These are phyloP conservation scores for Coelopa frigida DNA, from an alignment of 1,140 invertebrate genomes.

Conservation along the genomic window DNA sequence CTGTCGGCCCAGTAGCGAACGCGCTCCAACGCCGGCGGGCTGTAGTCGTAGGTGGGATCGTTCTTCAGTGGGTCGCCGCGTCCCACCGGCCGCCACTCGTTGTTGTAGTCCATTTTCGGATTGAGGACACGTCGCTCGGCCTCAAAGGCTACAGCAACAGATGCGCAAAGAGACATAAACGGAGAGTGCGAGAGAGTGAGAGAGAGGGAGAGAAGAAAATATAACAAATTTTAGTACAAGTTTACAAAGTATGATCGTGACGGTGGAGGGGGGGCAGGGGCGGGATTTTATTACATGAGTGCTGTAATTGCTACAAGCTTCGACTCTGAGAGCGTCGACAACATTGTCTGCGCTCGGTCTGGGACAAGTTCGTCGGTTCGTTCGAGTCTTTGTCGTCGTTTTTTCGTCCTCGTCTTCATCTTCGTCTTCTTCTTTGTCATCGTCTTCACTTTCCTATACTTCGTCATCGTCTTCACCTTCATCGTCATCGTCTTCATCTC, in stretches of 20 bases:
- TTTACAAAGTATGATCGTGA: background rate
- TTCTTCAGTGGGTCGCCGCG: slow-evolving; percentile 69
- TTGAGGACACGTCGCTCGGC: slow-evolving; percentile 12
- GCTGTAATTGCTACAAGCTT: slow-evolving; percentile 18
- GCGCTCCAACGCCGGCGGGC: slow-evolving; percentile 64
- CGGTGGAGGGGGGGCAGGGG: background rate
- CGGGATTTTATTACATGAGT: slow-evolving; percentile 16
- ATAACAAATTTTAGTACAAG: background rate
- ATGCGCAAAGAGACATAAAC: no score
- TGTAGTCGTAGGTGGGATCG: slow-evolving; percentile 73
- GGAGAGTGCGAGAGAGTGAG: background rate
- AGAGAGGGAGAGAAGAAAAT: slow-evolving; percentile 2
- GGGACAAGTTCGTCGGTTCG: no score
- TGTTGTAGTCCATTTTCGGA: slow-evolving; percentile 40
- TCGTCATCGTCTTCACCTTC: no score
- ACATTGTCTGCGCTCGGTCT: no score
- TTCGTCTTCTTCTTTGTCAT: no score
- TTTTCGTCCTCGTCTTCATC: no score
- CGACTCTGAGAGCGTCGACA: no score
- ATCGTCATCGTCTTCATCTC: no score
- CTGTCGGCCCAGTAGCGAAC: slow-evolving; percentile 67
- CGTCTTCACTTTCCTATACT: no score
- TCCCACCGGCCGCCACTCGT: slow-evolving; percentile 68
- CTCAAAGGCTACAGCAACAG: no score
- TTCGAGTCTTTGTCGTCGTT: no score